Base-by-base conservation (phyloP, 2,888 invertebrate species). In the Drosophila prolongata region DNA sequence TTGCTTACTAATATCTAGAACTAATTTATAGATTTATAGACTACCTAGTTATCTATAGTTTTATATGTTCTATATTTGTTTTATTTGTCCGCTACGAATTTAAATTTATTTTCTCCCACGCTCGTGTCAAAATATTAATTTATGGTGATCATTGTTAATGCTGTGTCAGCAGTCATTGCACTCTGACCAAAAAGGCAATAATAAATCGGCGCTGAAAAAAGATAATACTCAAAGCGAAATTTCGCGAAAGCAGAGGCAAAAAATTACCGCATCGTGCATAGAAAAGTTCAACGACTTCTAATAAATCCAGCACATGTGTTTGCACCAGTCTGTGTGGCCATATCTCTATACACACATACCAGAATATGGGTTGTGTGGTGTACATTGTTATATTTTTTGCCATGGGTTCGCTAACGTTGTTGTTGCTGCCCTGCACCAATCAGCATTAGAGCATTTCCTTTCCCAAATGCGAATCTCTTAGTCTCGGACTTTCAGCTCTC, bases 201-300 rank as follows among this genome's bases (percentile, higher is more conserved):
- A 66, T 50, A 55, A 68, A 74, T 78, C 76, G 53, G 70, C 81
- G 74, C 53, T 53, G 30, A 71, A 74, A 42, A 75, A 70, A 61
- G 75, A 88, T 84, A 87, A 87, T 85, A 62, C 79, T 79, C 67
- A 56, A 68, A 70, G 53, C 72, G 52, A 82, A 86, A 84, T 75
- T 80, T 87, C 46, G 80, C 76, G 56, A 69, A 52, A 58, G 57
- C 71, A 64, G 34, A 35, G 66, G 27, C 73, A 38, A 71, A 73
- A 85, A 88, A 89, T 87, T 89, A 88, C 84, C 87, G 89, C 86
- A 89, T 85, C 88, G 89, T 76, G 86, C 90, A 89, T 90, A 80
- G 73, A 76, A 81, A 78, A 89, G 88, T 87, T 89, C 88, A 85
- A 83, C 89, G 88, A 89, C 86, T 80, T 79, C 64, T 74, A 78